Percentiles rank a stretch among this genome's conserved stretches.
phyloP scores from a whole-genome alignment of 2,888 invertebrate genomes.

The Agrotis segetum region DNA sequence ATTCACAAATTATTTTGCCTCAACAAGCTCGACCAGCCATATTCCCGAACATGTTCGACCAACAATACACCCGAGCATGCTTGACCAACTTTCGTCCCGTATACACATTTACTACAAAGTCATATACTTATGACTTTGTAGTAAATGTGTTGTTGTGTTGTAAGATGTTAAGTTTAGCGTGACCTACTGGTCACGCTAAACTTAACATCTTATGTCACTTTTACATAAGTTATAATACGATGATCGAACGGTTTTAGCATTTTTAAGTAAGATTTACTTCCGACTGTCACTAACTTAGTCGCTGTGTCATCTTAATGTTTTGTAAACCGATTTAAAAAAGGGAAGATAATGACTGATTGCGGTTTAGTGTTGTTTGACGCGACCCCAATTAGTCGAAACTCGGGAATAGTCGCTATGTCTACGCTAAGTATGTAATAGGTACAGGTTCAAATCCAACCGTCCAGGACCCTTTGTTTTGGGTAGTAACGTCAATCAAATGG shows the following conservation, averaged over 20 bases:
- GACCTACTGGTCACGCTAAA: background rate
- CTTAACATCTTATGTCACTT: slow-evolving; percentile 25
- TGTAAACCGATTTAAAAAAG: background rate
- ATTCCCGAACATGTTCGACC: slow-evolving; percentile 6
- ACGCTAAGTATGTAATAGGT: background rate
- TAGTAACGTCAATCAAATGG: no score
- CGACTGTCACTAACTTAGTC: slow-evolving; percentile 5
- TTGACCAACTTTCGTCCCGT: slow-evolving; percentile 32
- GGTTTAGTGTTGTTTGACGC: no score
- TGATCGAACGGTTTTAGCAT: slow-evolving; percentile 25
- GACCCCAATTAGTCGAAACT: no score
- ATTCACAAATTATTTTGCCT: no score
- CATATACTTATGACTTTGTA: no score
- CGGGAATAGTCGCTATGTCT: background rate
- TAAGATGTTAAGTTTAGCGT: no score
- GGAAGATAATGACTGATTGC: background rate
- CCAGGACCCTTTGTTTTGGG: background rate
- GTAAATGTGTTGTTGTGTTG: no score
- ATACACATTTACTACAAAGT: slow-evolving; percentile 43
- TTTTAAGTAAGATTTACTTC: slow-evolving; percentile 15
- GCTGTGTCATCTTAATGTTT: background rate
- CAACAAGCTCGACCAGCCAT: background rate
- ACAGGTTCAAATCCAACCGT: background rate
- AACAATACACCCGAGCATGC: slow-evolving; percentile 43
- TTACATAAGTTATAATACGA: slow-evolving; percentile 43